Conservation (phyloP, 2,888 invertebrate species). For the Nebria brevicollis region DNA sequence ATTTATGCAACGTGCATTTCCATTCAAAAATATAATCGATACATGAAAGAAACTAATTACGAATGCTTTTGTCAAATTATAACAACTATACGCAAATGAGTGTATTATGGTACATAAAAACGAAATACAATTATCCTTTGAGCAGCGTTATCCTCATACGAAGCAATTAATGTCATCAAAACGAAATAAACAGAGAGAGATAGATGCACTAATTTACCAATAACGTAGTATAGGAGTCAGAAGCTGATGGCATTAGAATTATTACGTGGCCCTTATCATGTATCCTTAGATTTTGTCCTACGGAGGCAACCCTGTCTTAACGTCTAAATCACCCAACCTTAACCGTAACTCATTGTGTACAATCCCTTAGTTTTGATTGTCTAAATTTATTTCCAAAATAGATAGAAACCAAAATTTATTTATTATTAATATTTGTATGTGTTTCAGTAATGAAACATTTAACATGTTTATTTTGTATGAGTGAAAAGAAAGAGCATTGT, state of each 20-base stretch:
- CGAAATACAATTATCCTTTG: constrained; percentile 12
- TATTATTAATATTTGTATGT: no score
- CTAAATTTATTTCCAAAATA: neutral
- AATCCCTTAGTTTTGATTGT: neutral
- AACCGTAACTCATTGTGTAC: neutral
- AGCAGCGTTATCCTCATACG: neutral
- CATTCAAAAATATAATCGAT: neutral
- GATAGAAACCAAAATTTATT: no score
- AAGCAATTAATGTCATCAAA: constrained; percentile 34
- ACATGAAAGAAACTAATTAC: neutral
- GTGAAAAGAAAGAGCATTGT: neutral
- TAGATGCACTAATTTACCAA: neutral
- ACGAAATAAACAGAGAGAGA: neutral
- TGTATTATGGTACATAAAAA: neutral
- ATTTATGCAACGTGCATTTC: no score
- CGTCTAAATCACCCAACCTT: constrained; percentile 19
- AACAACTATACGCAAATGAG: neutral
- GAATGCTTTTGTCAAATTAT: neutral
- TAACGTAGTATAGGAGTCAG: neutral
- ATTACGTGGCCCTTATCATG: constrained; percentile 40
- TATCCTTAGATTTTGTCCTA: neutral
- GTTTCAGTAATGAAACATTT: no score
- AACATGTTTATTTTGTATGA: no score
- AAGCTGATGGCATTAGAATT: constrained; percentile 26
- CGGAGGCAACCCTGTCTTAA: constrained; percentile 8